Evolutionary conservation across 2,888 invertebrate genomes (phyloP).

Genomic region (Phania funesta): DNA sequence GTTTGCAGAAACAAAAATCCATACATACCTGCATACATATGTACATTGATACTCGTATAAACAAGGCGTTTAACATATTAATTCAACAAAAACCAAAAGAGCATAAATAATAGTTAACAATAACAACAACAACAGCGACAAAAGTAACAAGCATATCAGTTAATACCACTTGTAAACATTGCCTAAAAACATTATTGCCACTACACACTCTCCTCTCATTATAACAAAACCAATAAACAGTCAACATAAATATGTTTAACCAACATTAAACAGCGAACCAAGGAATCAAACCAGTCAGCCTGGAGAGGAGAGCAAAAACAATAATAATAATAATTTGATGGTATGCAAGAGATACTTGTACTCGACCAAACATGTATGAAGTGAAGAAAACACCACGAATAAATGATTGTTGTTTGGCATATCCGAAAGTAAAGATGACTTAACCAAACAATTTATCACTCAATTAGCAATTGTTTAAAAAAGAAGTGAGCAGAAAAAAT

Average conservation of each 20-base stretch:
- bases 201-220: slow-evolving; percentile 27
- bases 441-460: slow-evolving; percentile 76
- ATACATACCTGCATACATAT: not conserved
- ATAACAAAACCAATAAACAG: slow-evolving; percentile 43
- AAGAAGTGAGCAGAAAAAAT: slow-evolving; percentile 29
- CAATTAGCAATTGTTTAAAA: slow-evolving; percentile 78
- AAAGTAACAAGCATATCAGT: slow-evolving; percentile 62
- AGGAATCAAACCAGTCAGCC: slow-evolving; percentile 17
- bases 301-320: slow-evolving; percentile 4
- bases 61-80: slow-evolving; percentile 64
- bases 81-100: slow-evolving; percentile 62
- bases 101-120: slow-evolving; percentile 63
- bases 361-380: slow-evolving; percentile 70
- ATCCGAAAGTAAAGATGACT: slow-evolving; percentile 63
- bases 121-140: slow-evolving; percentile 38
- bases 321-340: slow-evolving; percentile 3
- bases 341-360: slow-evolving; percentile 46
- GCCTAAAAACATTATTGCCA: slow-evolving; percentile 61
- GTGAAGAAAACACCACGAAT: slow-evolving; percentile 33
- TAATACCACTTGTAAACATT: slow-evolving; percentile 64
- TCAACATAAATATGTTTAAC: slow-evolving; percentile 28
- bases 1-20: slow-evolving; percentile 16
- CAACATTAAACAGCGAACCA: slow-evolving; percentile 4
- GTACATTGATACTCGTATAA: not conserved
- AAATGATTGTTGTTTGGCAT: slow-evolving; percentile 62